These are phyloP conservation scores for Agelaius tricolor DNA, from an alignment of 2,113 vertebrate genomes.

Conservation along the genomic window DNA sequence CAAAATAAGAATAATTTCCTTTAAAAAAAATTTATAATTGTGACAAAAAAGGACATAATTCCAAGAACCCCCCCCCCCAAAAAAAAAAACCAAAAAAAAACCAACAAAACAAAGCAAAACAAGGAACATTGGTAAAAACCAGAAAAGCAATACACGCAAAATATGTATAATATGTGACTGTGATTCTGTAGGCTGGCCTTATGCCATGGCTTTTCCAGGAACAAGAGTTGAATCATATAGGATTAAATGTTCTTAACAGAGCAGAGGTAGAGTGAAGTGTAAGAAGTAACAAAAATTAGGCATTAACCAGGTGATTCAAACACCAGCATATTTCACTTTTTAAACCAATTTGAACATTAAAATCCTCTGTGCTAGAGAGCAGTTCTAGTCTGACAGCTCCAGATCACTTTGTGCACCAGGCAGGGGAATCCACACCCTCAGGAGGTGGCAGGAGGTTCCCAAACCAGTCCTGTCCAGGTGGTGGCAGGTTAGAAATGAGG, in stretches of 20 bases:
- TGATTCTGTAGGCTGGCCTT: background rate
- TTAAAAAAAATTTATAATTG: background rate
- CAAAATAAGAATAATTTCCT: background rate
- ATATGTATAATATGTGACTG: background rate
- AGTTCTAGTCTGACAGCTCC: background rate
- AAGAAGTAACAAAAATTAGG: background rate
- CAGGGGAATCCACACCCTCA: accelerated
- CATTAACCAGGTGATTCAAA: background rate
- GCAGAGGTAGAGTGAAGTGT: background rate
- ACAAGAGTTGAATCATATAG: background rate
- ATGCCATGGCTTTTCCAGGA: background rate
- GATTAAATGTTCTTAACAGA: background rate
- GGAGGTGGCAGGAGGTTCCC: too few species aligned
- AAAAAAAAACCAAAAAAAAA: background rate
- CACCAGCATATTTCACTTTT: background rate
- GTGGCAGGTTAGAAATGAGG: accelerated
- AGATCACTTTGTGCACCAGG: accelerated
- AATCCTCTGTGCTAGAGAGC: background rate
- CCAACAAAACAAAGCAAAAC: background rate
- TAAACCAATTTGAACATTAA: accelerated
- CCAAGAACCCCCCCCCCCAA: background rate
- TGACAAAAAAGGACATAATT: background rate
- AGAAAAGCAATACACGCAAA: background rate
- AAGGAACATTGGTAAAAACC: background rate
- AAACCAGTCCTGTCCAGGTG: accelerated